These are phyloP conservation scores for Tenebrosternarchus preto DNA, from an alignment of 2,113 vertebrate genomes.

Conservation along the genomic window DNA sequence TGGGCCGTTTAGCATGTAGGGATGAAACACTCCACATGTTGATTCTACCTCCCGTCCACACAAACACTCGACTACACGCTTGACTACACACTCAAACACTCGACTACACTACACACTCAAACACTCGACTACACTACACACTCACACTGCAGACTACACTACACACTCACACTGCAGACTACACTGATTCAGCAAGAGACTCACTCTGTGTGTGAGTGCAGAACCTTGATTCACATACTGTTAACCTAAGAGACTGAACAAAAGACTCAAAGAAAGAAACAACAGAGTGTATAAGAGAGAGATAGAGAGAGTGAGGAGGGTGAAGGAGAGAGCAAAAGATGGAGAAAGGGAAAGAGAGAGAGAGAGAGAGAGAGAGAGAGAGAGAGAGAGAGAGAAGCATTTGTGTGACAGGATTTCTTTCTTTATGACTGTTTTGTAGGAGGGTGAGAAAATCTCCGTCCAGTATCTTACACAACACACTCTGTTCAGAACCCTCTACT, in stretches of 20 bases:
- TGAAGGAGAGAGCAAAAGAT: too few relatives aligned
- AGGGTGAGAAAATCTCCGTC: constrained; percentile 39
- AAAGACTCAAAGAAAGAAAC: too few relatives aligned
- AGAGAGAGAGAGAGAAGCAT: not conserved
- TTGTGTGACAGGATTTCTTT: constrained; percentile 17
- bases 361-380: too few relatives aligned
- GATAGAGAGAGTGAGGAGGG: too few relatives aligned
- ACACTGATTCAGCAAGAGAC: not conserved
- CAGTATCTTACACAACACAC: constrained; percentile 42
- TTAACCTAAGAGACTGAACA: not conserved
- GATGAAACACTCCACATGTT: not conserved
- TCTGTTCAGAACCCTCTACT: constrained; percentile 15
- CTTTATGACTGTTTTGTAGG: constrained; percentile 42
- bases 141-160: not conserved
- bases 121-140: too few relatives aligned
- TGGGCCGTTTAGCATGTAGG: not conserved
- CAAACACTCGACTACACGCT: not conserved
- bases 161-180: not conserved
- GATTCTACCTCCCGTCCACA: not conserved
- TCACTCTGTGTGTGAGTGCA: not conserved
- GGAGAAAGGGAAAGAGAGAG: not conserved
- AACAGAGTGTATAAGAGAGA: too few relatives aligned
- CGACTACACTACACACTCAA: too few relatives aligned
- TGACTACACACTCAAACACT: too few relatives aligned
- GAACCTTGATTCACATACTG: not conserved